A percentile compares a stretch with the other conserved stretches of the same genome.
Evolutionary conservation across 2,888 invertebrate genomes (phyloP).

Genomic region (Ormia ochracea): DNA sequence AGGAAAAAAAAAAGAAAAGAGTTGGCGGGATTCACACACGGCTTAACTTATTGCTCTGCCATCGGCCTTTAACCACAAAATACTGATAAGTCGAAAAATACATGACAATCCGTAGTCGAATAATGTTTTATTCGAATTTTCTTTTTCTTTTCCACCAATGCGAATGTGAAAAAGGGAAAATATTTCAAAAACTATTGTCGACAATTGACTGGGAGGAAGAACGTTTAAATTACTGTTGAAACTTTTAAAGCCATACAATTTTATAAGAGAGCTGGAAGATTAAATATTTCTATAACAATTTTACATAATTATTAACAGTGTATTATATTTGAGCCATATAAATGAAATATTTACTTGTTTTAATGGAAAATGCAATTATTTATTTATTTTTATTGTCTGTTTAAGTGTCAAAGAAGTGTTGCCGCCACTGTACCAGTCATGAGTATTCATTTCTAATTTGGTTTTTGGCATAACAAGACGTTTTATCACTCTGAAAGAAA

Average conservation of each 20-base stretch:
- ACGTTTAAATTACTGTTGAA: too few relatives aligned
- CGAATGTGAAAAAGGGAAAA: not conserved
- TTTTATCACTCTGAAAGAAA: conserved; percentile 45
- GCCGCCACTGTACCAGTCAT: conserved; percentile 25
- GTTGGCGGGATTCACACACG: conserved; percentile 27
- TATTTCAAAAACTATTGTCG: not conserved
- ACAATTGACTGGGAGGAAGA: too few relatives aligned
- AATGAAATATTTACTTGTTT: too few relatives aligned
- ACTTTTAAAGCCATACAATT: too few relatives aligned
- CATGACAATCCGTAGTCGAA: not conserved
- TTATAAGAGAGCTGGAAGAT: too few relatives aligned
- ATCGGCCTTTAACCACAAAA: conserved; percentile 34
- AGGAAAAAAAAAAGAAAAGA: not conserved
- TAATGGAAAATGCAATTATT: too few relatives aligned
- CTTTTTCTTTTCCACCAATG: not conserved
- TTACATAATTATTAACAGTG: too few relatives aligned
- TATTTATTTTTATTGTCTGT: not conserved
- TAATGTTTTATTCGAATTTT: not conserved
- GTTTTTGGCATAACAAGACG: conserved; percentile 10
- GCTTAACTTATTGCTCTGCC: conserved; percentile 51
- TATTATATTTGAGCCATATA: too few relatives aligned
- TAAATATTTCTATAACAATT: too few relatives aligned
- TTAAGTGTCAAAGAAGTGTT: not conserved
- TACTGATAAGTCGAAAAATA: conserved; percentile 24
- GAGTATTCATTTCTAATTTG: not conserved